phyloP scores from a whole-genome alignment of 2,888 invertebrate species.

The Drosophila falleni region DNA sequence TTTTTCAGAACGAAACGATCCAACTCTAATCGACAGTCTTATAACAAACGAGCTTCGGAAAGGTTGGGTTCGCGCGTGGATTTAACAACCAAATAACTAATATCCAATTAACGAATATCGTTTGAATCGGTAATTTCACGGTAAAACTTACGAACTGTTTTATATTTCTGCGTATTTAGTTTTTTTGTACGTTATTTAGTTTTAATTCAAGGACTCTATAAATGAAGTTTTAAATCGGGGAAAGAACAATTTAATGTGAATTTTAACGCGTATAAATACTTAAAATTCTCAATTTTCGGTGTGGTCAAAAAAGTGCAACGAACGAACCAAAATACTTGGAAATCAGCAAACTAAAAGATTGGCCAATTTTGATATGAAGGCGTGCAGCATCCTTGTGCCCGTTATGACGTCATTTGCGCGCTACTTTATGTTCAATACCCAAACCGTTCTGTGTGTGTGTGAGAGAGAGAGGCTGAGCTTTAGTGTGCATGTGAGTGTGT shows the following conservation, averaged over 20 bases:
- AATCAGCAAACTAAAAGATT: slow-evolving; percentile 23
- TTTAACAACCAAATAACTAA: not conserved
- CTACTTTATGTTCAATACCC: slow-evolving; percentile 50
- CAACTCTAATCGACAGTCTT: slow-evolving; percentile 27
- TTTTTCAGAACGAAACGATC: too few relatives aligned
- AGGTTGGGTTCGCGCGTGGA: slow-evolving; percentile 38
- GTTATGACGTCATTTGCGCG: slow-evolving; percentile 68
- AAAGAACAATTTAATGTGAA: slow-evolving; percentile 18
- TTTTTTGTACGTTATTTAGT: not conserved
- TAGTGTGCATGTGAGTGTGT: slow-evolving; percentile 30
- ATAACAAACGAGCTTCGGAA: slow-evolving; percentile 50
- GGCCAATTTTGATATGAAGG: slow-evolving; percentile 17
- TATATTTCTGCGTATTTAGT: slow-evolving; percentile 5
- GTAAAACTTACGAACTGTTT: slow-evolving; percentile 12
- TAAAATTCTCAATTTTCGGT: not conserved
- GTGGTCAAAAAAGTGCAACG: slow-evolving; percentile 27
- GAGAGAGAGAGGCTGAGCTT: slow-evolving; percentile 26
- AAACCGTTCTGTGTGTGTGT: slow-evolving; percentile 18
- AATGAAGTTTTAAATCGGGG: not conserved
- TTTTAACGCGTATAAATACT: not conserved
- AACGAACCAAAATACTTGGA: slow-evolving; percentile 17
- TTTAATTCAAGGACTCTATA: not conserved
- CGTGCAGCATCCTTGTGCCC: slow-evolving; percentile 63
- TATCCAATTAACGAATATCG: slow-evolving; percentile 33
- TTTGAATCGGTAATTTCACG: slow-evolving; percentile 31